Base-by-base conservation (phyloP, 1,140 invertebrate genomes). In the Pseudomyrmex flavicornis region DNA sequence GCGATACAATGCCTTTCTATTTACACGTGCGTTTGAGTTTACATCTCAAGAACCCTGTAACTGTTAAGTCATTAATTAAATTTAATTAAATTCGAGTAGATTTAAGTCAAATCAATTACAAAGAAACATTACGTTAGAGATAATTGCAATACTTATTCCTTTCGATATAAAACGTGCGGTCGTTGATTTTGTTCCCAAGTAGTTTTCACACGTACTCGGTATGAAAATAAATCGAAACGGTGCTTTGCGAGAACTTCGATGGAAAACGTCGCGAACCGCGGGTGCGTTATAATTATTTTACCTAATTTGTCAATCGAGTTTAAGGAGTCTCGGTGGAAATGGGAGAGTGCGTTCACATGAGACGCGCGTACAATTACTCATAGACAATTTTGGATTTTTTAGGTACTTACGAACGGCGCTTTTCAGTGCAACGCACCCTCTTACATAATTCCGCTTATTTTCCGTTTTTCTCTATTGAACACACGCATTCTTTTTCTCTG, bases 401-500 rank as follows among this genome's bases (percentile, higher is more conserved):
- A 62, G 3, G 13, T 48, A 44, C 22, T n/a, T 12, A 17, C 48
- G 26, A 54, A 48, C 61, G 46, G 10, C 63, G 13, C 46, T 15
- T 35, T 35, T n/a, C 58, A 35, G 2, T 76, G 59, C 48, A 13
- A 72, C 76, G 76, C 76, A 79, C 26, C 65, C 66, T 56, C 44
- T 46, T 10, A n/a, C 59, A 52, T 58, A 12, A 82, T 73, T 68
- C 54, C 82, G 20, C 69, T 68, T 88, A 65, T 79, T 87, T 66
- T 84, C 80, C 74, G 69, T 83, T 88, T 85, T 58, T 80, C 83
- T 85, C 66, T 88, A 88, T 84, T 90, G 90, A 92, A 92, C 91
- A 92, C 91, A 91, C 91, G 88, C 85, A 82, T 50, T 79, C 75
- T 87, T 86, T 90, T 87, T 89, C 88, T 89, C 90, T 84, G 90